Percentiles rank a stretch among this genome's conserved stretches.
These are phyloP conservation scores for Shargacucullia verbasci DNA, from an alignment of 2,888 invertebrate genomes.

Conservation along the genomic window DNA sequence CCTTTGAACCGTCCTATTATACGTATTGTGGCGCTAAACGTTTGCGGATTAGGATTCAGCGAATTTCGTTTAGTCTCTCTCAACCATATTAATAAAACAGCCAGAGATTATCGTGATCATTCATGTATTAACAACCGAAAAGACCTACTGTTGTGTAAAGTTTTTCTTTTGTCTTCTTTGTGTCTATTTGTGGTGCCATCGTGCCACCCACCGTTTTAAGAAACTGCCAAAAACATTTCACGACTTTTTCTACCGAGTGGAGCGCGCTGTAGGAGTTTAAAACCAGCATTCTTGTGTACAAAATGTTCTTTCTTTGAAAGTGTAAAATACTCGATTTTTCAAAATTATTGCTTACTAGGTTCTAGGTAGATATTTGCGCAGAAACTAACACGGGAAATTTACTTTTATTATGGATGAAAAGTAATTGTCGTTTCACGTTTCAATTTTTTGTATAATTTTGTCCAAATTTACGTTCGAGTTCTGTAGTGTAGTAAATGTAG, in stretches of 20 bases:
- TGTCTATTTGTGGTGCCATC: constrained; percentile 10
- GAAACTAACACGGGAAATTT: too few relatives aligned
- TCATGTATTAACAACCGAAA: constrained; percentile 8
- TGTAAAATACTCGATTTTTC: constrained; percentile 9
- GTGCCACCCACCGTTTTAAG: constrained; percentile 28
- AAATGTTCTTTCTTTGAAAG: constrained; percentile 22
- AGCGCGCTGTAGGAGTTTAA: constrained; percentile 28
- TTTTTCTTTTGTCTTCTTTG: constrained; percentile 17
- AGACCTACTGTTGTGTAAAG: constrained; percentile 8
- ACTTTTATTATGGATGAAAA: too few relatives aligned
- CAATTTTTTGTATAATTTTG: too few relatives aligned
- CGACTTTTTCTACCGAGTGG: constrained; percentile 18
- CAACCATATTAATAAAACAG: constrained; percentile 16
- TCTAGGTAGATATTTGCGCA: too few relatives aligned
- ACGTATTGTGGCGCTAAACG: constrained; percentile 51
- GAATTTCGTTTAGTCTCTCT: constrained; percentile 36
- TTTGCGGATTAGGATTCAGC: constrained; percentile 50
- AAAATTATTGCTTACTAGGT: neutral
- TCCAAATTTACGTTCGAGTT: too few relatives aligned
- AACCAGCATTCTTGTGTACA: constrained; percentile 21
- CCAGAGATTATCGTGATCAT: constrained; percentile 16
- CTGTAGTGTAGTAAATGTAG: too few relatives aligned
- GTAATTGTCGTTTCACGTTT: too few relatives aligned
- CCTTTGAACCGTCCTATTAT: constrained; percentile 65
- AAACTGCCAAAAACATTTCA: constrained; percentile 47